Evolutionary conservation across 1,140 invertebrate genomes (phyloP).

Genomic region (Mesaphorura yosii): DNA sequence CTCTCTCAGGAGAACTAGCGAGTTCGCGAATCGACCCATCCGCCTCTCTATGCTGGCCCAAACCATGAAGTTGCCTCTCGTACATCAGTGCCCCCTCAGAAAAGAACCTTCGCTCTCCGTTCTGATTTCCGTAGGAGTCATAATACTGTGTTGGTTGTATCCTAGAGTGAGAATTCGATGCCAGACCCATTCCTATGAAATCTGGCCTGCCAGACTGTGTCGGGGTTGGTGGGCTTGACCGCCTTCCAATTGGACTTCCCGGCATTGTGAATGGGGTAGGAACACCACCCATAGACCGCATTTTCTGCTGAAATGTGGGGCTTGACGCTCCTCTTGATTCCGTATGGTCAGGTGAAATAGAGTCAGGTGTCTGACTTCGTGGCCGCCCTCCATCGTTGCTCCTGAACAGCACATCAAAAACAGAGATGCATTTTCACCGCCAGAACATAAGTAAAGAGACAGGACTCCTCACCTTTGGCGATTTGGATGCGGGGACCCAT

Average conservation of each 20-base stretch:
- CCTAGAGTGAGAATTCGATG: constrained; percentile 23
- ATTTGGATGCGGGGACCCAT: constrained; percentile 60
- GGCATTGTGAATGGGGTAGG: constrained; percentile 73
- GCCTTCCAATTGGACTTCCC: constrained; percentile 56
- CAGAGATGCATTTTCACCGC: constrained; percentile 1
- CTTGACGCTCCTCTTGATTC: constrained; percentile 46
- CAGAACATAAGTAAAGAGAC: background rate
- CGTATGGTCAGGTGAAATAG: constrained; percentile 40
- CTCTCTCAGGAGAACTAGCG: constrained; percentile 67
- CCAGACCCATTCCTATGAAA: constrained; percentile 59
- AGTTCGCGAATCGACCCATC: constrained; percentile 50
- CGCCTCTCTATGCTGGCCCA: constrained; percentile 38
- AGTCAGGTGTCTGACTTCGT: constrained; percentile 57
- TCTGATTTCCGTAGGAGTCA: constrained; percentile 27
- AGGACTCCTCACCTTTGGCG: constrained; percentile 45
- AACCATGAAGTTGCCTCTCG: constrained; percentile 44
- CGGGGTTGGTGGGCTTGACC: constrained; percentile 77
- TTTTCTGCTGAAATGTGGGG: constrained; percentile 77
- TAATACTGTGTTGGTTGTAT: constrained; percentile 29
- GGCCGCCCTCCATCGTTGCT: constrained; percentile 36
- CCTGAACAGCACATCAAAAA: constrained; percentile 30
- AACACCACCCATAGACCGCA: constrained; percentile 68
- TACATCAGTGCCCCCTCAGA: constrained; percentile 67
- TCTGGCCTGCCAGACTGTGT: constrained; percentile 71
- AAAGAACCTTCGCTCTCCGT: constrained; percentile 55